Percentiles rank a stretch among this genome's conserved stretches.
Conservation (phyloP, 2,888 invertebrate genomes). For the Augiades crinisus region DNA sequence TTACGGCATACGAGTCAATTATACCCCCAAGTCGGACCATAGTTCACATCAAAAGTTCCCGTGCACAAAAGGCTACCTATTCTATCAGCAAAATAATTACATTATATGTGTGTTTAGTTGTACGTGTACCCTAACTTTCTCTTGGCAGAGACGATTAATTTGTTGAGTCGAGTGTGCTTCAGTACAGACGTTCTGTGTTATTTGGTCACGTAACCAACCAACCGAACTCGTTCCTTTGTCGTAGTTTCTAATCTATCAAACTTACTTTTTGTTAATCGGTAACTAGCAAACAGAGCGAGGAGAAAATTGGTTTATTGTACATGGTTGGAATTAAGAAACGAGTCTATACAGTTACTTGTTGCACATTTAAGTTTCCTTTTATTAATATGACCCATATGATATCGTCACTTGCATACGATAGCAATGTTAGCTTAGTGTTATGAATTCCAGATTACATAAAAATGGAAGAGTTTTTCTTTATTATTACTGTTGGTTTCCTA, state of each 20-base stretch:
- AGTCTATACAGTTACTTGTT: too few relatives aligned
- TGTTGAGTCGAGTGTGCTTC: slow-evolving; percentile 20
- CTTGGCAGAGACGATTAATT: slow-evolving; percentile 24
- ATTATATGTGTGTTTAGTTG: slow-evolving; percentile 17
- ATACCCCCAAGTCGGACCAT: too few relatives aligned
- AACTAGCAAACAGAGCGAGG: slow-evolving; percentile 60
- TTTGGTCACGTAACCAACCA: slow-evolving; percentile 64
- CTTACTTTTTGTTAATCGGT: slow-evolving; percentile 69
- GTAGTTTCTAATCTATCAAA: slow-evolving; percentile 69
- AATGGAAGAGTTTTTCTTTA: too few relatives aligned
- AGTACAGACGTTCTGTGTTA: slow-evolving; percentile 41
- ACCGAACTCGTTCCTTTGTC: slow-evolving; percentile 47
- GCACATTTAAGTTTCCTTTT: too few relatives aligned
- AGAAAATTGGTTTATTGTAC: slow-evolving; percentile 36
- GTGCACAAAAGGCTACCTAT: slow-evolving; percentile 14
- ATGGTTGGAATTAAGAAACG: slow-evolving; percentile 23
- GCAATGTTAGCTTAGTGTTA: too few relatives aligned
- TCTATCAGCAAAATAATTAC: slow-evolving; percentile 17
- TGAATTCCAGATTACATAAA: too few relatives aligned
- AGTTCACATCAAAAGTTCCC: neutral
- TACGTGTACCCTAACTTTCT: slow-evolving; percentile 22
- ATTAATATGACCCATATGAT: too few relatives aligned
- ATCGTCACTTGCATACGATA: too few relatives aligned
- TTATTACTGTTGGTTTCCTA: too few relatives aligned
- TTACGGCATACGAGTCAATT: too few relatives aligned